Conservation (phyloP, 2,888 invertebrate species). For the Euphydryas editha region DNA sequence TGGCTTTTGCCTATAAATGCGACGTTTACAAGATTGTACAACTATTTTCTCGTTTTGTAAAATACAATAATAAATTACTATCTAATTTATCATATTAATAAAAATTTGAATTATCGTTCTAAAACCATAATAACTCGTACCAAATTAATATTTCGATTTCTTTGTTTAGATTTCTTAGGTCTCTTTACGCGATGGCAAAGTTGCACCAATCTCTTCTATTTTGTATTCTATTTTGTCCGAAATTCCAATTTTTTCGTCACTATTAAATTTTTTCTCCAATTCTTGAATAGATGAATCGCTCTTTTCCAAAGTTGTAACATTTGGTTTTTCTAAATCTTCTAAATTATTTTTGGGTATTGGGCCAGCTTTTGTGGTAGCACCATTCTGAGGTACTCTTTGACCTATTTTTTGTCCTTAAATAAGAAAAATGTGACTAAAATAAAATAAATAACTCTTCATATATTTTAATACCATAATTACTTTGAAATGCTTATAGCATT, state of each 20-base stretch:
- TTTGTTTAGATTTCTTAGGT: neutral
- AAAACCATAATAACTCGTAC: no score
- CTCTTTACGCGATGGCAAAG: neutral
- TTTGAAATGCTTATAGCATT: neutral
- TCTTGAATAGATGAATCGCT: neutral
- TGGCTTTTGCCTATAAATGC: no score
- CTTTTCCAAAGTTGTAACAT: slow-evolving; percentile 21
- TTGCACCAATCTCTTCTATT: neutral
- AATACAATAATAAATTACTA: no score
- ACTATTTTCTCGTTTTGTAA: no score
- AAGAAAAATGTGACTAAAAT: neutral
- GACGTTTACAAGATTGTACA: no score
- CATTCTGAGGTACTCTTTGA: slow-evolving; percentile 1
- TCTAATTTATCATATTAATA: no score
- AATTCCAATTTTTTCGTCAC: neutral
- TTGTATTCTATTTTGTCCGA: slow-evolving; percentile 7
- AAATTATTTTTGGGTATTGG: slow-evolving; percentile 14
- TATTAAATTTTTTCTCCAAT: slow-evolving; percentile 15
- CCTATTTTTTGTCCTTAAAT: slow-evolving; percentile 13
- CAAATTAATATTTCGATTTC: no score
- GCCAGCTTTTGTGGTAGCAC: neutral
- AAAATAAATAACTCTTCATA: neutral
- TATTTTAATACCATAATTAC: no score
- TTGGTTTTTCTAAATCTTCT: slow-evolving; percentile 15
- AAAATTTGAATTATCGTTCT: no score